Conservation (phyloP, 2,797 vertebrate species). For the Zalophus californianus region DNA sequence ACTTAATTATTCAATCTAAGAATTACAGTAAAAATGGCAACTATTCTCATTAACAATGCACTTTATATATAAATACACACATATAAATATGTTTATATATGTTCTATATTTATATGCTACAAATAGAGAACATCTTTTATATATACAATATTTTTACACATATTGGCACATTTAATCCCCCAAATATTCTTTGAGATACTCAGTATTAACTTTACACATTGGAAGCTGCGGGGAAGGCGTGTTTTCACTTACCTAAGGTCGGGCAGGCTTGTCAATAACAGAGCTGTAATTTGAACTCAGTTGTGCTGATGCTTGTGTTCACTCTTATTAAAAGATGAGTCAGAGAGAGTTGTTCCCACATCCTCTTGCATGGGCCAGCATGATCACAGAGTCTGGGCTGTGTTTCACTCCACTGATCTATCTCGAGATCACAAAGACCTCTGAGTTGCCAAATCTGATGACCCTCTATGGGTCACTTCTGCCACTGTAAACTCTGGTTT, state of each 20-base stretch:
- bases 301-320: neutral
- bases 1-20: neutral
- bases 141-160: neutral
- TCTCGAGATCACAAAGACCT: neutral
- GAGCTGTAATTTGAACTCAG: neutral
- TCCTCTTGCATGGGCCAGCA: neutral
- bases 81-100: neutral
- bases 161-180: neutral
- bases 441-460: neutral
- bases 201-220: neutral
- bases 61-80: neutral
- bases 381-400: accelerated
- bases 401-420: neutral
- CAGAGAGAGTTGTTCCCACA: neutral
- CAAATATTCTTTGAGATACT: neutral
- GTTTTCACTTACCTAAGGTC: neutral
- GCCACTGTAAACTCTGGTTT: neutral
- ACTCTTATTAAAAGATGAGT: neutral
- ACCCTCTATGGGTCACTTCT: neutral
- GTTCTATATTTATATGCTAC: neutral
- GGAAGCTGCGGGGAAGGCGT: neutral
- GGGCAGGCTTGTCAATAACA: neutral
- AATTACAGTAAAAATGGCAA: neutral
- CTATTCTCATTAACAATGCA: neutral
- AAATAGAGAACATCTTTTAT: neutral